A percentile compares a stretch with the other conserved stretches of the same genome.
Conservation (phyloP, 1,140 invertebrate genomes). For the Philotrypesis tridentata region DNA sequence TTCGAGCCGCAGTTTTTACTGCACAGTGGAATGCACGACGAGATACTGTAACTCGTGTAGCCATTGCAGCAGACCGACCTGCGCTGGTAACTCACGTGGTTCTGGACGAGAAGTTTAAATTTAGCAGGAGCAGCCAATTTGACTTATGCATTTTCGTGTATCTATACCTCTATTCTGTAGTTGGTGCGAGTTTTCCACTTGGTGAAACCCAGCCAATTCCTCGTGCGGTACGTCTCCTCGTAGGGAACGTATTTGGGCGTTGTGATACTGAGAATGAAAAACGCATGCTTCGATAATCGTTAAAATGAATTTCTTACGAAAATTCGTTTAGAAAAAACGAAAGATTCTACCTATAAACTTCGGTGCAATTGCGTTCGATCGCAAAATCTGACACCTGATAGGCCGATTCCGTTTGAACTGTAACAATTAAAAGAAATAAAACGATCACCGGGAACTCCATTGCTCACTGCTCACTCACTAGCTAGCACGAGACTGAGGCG, state of each 20-base stretch:
- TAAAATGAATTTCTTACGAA: not conserved
- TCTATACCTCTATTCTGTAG: constrained; percentile 55
- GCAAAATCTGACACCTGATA: not conserved
- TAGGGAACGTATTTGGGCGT: constrained; percentile 44
- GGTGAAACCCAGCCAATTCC: constrained; percentile 37
- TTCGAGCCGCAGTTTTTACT: constrained; percentile 13
- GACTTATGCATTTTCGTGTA: not conserved
- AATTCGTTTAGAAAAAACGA: not conserved
- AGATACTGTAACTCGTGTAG: constrained; percentile 61
- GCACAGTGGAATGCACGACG: constrained; percentile 49
- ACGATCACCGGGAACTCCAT: not conserved
- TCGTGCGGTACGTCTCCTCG: constrained; percentile 46
- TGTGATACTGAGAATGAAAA: constrained; percentile 17
- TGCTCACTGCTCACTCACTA: not conserved
- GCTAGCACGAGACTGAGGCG: not conserved
- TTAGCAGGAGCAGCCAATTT: not conserved
- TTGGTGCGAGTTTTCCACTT: constrained; percentile 49
- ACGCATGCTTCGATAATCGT: not conserved
- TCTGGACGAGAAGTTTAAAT: constrained; percentile 40
- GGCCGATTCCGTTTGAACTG: not conserved
- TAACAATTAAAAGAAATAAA: not conserved
- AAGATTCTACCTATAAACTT: constrained; percentile 26
- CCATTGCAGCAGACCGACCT: constrained; percentile 76
- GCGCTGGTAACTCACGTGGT: not conserved
- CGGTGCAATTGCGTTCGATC: not conserved